These are phyloP conservation scores for Ophonus ardosiacus DNA, from an alignment of 2,888 invertebrate species.

Conservation along the genomic window DNA sequence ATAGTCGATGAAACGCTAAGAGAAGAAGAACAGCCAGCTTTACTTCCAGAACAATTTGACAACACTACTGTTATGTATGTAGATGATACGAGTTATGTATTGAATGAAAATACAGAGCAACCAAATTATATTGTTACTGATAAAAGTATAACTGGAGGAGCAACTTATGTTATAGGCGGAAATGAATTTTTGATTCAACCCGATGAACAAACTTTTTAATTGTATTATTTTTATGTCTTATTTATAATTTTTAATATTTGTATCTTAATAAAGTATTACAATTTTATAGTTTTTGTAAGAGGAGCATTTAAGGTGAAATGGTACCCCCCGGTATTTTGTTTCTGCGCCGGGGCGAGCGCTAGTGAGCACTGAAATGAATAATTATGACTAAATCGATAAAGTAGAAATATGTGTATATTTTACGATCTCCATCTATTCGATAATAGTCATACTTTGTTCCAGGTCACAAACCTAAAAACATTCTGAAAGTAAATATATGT, in stretches of 20 bases:
- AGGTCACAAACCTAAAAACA: too few species aligned
- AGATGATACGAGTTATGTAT: conserved; percentile 33
- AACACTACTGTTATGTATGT: conserved; percentile 53
- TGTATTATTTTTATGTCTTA: background rate
- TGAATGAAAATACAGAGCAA: conserved; percentile 46
- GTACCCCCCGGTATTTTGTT: too few species aligned
- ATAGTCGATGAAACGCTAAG: conserved; percentile 49
- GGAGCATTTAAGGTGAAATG: too few species aligned
- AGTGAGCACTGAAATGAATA: too few species aligned
- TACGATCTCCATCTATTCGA: too few species aligned
- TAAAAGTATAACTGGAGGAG: background rate
- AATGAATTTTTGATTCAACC: conserved; percentile 53
- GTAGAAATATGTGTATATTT: too few species aligned
- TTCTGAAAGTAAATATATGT: too few species aligned
- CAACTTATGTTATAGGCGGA: conserved; percentile 53
- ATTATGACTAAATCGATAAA: too few species aligned
- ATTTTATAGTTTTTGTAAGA: background rate
- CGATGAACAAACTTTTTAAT: conserved; percentile 52
- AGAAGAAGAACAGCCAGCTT: conserved; percentile 25
- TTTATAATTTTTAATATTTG: background rate
- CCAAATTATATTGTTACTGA: conserved; percentile 33
- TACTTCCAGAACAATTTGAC: conserved; percentile 28
- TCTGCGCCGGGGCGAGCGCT: too few species aligned
- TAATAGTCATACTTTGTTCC: too few species aligned
- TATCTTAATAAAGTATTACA: background rate